phyloP scores from a whole-genome alignment of 1,140 invertebrate genomes.

The Adoxophyes honmai region DNA sequence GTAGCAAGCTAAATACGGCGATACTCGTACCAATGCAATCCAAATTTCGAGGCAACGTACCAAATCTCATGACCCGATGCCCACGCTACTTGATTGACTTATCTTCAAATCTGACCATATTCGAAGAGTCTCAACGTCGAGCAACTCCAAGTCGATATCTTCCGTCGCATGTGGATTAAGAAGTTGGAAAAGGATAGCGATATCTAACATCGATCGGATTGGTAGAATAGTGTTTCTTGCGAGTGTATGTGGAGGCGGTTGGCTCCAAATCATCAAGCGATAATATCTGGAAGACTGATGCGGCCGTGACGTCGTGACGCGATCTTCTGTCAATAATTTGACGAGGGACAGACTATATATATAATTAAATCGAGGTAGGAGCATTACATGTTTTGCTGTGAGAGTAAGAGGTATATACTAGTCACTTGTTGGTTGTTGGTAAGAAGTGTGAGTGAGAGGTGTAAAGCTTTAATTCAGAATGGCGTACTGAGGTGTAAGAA shows the following conservation, averaged over 20 bases:
- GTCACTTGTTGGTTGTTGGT: too few relatives aligned
- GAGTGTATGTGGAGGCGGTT: conserved; percentile 52
- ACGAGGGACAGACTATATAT: conserved; percentile 29
- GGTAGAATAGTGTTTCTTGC: conserved; percentile 6
- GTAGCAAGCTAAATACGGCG: conserved; percentile 6
- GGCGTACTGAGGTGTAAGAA: too few relatives aligned
- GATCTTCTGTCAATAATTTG: conserved; percentile 56
- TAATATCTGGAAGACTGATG: conserved; percentile 41
- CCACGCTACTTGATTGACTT: conserved; percentile 48
- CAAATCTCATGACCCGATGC: conserved; percentile 18
- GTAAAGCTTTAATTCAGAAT: too few relatives aligned
- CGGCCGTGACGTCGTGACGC: conserved; percentile 31
- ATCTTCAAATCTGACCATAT: conserved; percentile 45
- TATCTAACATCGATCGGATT: neutral
- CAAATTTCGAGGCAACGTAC: neutral
- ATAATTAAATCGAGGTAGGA: neutral
- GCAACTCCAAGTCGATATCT: neutral
- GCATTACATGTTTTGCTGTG: too few relatives aligned
- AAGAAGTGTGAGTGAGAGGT: too few relatives aligned
- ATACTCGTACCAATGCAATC: conserved; percentile 10
- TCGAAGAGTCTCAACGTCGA: neutral
- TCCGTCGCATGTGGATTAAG: neutral
- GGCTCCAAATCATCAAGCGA: conserved; percentile 55
- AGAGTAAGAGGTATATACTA: too few relatives aligned
- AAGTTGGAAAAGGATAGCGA: neutral